These are phyloP conservation scores for Dexiosoma caninum DNA, from an alignment of 2,888 invertebrate genomes.

Conservation along the genomic window DNA sequence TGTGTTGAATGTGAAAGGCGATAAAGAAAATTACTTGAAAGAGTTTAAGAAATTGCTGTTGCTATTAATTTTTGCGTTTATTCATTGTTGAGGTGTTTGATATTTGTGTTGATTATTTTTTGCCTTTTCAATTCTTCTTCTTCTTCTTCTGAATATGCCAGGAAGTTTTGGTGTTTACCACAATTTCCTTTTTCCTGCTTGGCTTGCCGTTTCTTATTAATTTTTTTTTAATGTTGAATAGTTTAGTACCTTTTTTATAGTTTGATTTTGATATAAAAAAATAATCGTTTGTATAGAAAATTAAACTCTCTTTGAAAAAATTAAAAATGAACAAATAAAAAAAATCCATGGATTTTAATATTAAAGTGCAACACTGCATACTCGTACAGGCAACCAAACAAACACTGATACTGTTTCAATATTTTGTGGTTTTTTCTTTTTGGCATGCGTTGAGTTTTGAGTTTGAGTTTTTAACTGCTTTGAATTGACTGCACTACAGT, in stretches of 20 bases:
- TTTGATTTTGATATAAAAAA: constrained; percentile 30
- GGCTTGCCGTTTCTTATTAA: neutral
- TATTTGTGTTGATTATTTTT: constrained; percentile 19
- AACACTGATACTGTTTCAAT: constrained; percentile 15
- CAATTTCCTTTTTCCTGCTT: constrained; percentile 63
- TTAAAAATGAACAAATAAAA: neutral
- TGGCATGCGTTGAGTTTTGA: constrained; percentile 54
- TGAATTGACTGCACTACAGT: constrained; percentile 26
- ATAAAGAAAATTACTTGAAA: neutral
- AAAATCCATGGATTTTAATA: constrained; percentile 37
- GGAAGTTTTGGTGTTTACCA: constrained; percentile 62
- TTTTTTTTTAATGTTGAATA: neutral
- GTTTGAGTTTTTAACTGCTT: neutral
- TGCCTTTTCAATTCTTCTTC: constrained; percentile 29
- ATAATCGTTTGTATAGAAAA: constrained; percentile 18
- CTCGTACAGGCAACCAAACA: neutral
- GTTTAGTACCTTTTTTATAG: constrained; percentile 3
- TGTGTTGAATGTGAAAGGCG: neutral
- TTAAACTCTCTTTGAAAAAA: constrained; percentile 1
- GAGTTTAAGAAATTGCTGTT: constrained; percentile 11
- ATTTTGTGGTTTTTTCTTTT: constrained; percentile 55
- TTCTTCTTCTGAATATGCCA: constrained; percentile 41
- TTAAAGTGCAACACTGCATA: neutral
- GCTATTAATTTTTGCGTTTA: constrained; percentile 11
- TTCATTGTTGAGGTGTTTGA: constrained; percentile 15